Evolutionary conservation across 2,888 invertebrate species (phyloP), one percentile per base, ranked within the genome.

Genomic region (Abrostola tripartita): DNA sequence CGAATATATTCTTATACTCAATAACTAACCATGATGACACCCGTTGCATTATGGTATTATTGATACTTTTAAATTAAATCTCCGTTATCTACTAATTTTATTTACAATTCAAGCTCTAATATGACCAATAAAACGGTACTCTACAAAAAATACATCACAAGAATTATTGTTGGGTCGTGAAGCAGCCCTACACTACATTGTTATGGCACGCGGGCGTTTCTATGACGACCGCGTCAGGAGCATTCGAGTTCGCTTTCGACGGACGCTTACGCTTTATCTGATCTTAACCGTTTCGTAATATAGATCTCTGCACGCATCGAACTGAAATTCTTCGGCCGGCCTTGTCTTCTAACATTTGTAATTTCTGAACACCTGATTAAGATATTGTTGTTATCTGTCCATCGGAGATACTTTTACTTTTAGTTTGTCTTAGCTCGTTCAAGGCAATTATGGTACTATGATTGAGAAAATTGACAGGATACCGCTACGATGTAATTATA

Each of bases 281-380:
- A 92, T 93, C 87, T 64, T 58, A 78, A 64, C 68, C 64, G 81
- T 93, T 91, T 89, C 89, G 89, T 89, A 92, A 93, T 83, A 83
- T 73, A 78, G 84, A 86, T 83, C 84, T 87, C 77, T 78, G 85
- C 83, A 85, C 88, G 89, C 87, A 88, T 90, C 77, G 83, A 82
- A 84, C 85, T 75, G 82, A 85, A 86, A 87, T 88, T 87, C 85
- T 85, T 87, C 74, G 47, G 81, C 78, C 87, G 88, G 84, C 92
- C 91, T 91, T 90, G 91, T 82, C 81, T 74, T 82, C 82, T 84
- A 82, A 86, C 85, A 88, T 90, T 90, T 86, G 83, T 86, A 81
- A 81, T 83, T 85, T 84, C 81, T 80, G 83, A 83, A 86, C 85
- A 88, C 86, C 86, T 88, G 88, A 89, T 89, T 87, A 86, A 81